Evolutionary conservation across 1,140 invertebrate species (phyloP), one percentile per base, ranked within the genome.

Genomic region (Aphelenchoides fujianensis): DNA sequence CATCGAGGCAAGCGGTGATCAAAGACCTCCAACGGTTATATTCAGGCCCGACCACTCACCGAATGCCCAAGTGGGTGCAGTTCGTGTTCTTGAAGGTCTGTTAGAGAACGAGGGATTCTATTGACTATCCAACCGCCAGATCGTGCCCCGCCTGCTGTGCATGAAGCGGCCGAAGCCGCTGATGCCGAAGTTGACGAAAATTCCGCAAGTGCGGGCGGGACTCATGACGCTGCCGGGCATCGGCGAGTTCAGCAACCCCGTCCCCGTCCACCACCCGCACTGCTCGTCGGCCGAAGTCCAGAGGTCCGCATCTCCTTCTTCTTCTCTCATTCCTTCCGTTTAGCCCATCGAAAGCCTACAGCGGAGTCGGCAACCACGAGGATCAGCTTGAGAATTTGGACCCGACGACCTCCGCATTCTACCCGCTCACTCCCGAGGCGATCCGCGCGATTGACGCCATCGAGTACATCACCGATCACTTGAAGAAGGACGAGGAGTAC

Each of bases 1-100:
- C 98, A 97, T 87, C 88, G 95, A 84, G 95, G 94, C 94, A 1
- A 85, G 89, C 34, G 90, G 89, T 2, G 89, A 90, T 80, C 85
- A 91, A 78, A 95, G 95, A 93, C 93, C 93, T 5, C 90, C 91
- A 78, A 92, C 92, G 90, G 94, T 95, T 77, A 89, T 23, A 48
- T 87, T 88, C 95, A 84, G 95, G 95, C 27, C 95, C 95, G 1
- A 86, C 89, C 32, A 91, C 90, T 7, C 90, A 91, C 80, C 85
- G 91, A 79, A 97, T 97, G 94, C 94, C 94, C 3, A 90, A 92
- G 78, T 93, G 93, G 90, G 95, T 96, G 75, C 89, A 93, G 32
- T 90, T 91, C 63, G 90, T 95, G 34, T 97, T 97, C 86, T 88
- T 97, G 94, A 69, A 71, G 59, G 55, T 68, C 80, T n/a, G 71